phyloP scores from a whole-genome alignment of 2,113 vertebrate species.

The Aleadryas rufinucha region DNA sequence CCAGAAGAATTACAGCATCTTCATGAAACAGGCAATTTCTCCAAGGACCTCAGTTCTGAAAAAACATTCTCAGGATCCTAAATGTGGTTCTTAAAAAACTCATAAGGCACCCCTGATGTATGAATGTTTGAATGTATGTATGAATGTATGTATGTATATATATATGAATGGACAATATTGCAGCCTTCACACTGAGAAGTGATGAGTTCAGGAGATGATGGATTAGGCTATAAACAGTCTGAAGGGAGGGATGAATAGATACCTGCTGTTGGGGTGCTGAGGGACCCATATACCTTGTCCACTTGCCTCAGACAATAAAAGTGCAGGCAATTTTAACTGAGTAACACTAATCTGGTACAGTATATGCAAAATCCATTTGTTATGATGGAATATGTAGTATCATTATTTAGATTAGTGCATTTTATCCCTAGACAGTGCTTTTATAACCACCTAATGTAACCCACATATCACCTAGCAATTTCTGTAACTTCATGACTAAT shows the following conservation, averaged over 20 bases:
- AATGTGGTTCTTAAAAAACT: background rate
- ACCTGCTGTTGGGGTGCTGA: background rate
- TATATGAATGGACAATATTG: background rate
- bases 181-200: background rate
- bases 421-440: background rate
- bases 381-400: background rate
- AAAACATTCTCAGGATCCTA: background rate
- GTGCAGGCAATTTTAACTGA: background rate
- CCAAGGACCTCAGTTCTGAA: background rate
- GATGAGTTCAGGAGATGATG: background rate
- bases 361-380: background rate
- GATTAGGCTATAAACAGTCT: background rate
- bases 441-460: background rate
- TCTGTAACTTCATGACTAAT: background rate
- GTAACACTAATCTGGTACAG: background rate
- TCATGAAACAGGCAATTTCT: background rate
- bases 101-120: background rate
- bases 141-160: no score
- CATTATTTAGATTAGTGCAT: conserved; percentile 9
- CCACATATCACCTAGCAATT: background rate
- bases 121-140: background rate
- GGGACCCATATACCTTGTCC: background rate
- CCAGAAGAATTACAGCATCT: background rate
- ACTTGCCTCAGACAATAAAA: background rate
- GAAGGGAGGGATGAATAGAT: background rate